These are phyloP conservation scores for Dicyrtomina minuta DNA, from an alignment of 2,888 invertebrate genomes.

Conservation along the genomic window DNA sequence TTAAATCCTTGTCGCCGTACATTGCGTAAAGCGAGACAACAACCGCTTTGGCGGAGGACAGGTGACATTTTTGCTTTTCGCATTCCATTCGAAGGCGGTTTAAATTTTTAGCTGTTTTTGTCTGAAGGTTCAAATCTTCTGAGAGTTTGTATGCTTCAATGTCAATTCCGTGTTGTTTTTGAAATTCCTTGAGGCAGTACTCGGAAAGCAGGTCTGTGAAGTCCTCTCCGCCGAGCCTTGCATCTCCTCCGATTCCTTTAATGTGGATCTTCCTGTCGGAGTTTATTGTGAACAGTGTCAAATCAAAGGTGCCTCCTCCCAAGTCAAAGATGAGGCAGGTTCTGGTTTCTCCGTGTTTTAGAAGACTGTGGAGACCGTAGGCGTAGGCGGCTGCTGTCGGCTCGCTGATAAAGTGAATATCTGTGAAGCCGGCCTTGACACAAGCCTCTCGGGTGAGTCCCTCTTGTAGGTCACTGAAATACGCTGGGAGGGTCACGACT, in stretches of 20 bases:
- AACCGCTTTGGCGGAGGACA: slow-evolving; percentile 14
- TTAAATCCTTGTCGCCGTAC: slow-evolving; percentile 3
- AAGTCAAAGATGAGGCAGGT: too few species aligned
- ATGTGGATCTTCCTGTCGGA: too few species aligned
- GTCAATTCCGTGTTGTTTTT: not conserved
- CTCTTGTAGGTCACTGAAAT: slow-evolving; percentile 65
- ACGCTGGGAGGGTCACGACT: slow-evolving; percentile 78
- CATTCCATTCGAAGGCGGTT: slow-evolving; percentile 29
- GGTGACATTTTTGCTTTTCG: slow-evolving; percentile 28
- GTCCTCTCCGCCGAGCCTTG: too few species aligned
- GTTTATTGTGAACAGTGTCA: too few species aligned
- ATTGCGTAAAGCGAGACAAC: slow-evolving; percentile 13
- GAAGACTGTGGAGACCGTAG: too few species aligned
- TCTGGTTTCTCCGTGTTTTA: too few species aligned
- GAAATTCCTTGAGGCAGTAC: slow-evolving; percentile 6
- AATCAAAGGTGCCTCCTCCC: too few species aligned
- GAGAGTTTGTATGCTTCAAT: slow-evolving; percentile 22
- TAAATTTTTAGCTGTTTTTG: not conserved
- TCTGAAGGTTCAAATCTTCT: not conserved
- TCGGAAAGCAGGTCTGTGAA: too few species aligned
- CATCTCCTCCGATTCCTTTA: too few species aligned
- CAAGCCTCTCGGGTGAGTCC: too few species aligned
- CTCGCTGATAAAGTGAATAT: not conserved
- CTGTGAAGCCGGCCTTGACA: not conserved
- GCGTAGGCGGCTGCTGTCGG: too few species aligned